Conservation (phyloP, 2,113 vertebrate genomes). For the Panthera leo region DNA sequence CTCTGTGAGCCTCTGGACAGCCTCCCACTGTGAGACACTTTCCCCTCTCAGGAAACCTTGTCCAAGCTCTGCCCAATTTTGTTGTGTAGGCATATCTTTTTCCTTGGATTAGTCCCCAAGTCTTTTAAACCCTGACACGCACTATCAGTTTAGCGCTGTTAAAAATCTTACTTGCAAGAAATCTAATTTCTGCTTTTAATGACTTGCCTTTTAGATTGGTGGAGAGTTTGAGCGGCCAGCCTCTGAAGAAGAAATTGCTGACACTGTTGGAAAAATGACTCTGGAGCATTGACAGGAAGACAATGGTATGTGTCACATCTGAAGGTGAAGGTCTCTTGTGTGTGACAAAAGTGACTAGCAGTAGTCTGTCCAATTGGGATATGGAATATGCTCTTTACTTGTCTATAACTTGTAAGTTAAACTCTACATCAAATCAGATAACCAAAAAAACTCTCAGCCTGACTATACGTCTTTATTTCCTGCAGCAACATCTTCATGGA, state of each 20-base stretch:
- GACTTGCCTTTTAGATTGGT: not conserved
- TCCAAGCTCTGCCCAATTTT: not conserved
- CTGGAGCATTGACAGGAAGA: not conserved
- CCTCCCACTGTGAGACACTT: not conserved
- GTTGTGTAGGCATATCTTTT: not conserved
- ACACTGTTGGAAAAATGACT: not conserved
- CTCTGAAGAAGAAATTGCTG: not conserved
- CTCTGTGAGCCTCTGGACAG: not conserved
- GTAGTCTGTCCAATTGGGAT: not conserved
- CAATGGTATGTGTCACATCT: rapidly evolving
- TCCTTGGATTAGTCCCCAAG: not conserved
- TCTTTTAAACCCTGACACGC: not conserved
- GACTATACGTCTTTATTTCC: not conserved
- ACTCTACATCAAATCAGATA: not conserved
- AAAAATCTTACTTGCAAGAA: not conserved
- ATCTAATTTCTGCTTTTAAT: not conserved
- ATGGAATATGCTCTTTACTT: not conserved
- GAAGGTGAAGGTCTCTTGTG: not conserved
- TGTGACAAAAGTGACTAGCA: not conserved
- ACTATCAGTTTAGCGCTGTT: not conserved
- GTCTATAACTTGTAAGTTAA: not conserved
- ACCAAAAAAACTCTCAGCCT: not conserved
- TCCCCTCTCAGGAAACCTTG: not conserved
- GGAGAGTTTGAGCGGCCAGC: not conserved
- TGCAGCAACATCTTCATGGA: not conserved